Base-by-base conservation (phyloP, 2,797 vertebrate genomes). In the Acanthurus lineatus region DNA sequence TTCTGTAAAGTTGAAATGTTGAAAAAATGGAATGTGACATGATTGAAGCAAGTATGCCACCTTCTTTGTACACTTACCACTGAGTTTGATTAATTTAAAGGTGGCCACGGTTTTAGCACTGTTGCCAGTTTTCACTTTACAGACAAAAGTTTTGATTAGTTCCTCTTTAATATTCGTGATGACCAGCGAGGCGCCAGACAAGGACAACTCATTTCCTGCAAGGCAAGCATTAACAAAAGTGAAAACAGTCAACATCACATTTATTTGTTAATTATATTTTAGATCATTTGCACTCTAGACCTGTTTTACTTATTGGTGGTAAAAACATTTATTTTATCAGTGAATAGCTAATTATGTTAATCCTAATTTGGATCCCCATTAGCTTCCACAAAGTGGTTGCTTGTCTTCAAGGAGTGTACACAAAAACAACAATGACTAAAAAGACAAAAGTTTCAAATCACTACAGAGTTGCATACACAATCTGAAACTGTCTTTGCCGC, bases 61-160 rank as follows among this genome's bases (percentile, higher is more conserved):
- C 0, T 56, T 58, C 9, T 59, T 65, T 44, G 51, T 32, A 3
- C n/a, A 32, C 93, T 91, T 86, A 95, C 95, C 91, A 0, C 0
- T 49, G 49, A 90, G 0, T 70, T 69, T 47, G 47, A 67, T 7
- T 0, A 96, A 14, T 9, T 0, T 58, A 60, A 0, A 0, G 4
- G 0, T 53, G 5, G 3, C 0, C 4, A 2, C 2, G 1, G 0
- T 0, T 6, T 2, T 6, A 0, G 6, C 2, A 35, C 0, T 0
- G 11, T 0, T 0, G 2, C 0, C 0, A 4, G 0, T 1, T 8
- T 4, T 15, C 19, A 1, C 6, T 32, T 6, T 8, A 62, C 80
- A 92, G 5, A 0, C 0, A 75, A 90, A 88, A 2, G 6, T 44
- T 5, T 65, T 66, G 22, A 94, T 94, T 53, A 92, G n/a, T 32